Evolutionary conservation across 2,888 invertebrate genomes (phyloP).

Genomic region (Smittia sp.): DNA sequence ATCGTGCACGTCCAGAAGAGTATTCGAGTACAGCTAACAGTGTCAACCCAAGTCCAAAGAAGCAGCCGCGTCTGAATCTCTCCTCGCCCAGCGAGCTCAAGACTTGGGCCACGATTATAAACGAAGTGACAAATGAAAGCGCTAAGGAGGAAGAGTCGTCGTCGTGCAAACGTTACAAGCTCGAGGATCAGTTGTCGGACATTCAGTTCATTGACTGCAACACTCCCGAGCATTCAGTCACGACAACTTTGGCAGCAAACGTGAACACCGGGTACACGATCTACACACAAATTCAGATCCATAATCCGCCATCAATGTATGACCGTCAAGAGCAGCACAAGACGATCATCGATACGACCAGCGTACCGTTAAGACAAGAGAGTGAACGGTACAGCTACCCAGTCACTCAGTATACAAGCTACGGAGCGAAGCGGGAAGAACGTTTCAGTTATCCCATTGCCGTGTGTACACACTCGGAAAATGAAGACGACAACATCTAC

Average conservation of each 20-base stretch:
- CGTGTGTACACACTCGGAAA: neutral
- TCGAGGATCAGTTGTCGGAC: conserved; percentile 75
- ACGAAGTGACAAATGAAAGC: conserved; percentile 40
- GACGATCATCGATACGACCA: conserved; percentile 36
- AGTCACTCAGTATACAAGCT: conserved; percentile 51
- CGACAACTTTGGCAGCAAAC: conserved; percentile 42
- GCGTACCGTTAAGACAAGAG: conserved; percentile 30
- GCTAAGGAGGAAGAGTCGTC: conserved; percentile 51
- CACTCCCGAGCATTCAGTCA: conserved; percentile 62
- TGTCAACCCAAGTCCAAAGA: conserved; percentile 62
- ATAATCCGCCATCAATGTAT: conserved; percentile 49
- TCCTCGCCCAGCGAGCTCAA: conserved; percentile 48
- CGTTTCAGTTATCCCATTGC: conserved; percentile 52
- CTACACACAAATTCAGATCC: conserved; percentile 52
- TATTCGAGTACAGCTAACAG: conserved; percentile 57
- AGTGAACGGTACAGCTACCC: conserved; percentile 51
- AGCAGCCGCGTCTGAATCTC: conserved; percentile 58
- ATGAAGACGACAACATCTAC: neutral
- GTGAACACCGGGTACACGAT: conserved; percentile 46
- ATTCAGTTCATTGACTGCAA: conserved; percentile 80
- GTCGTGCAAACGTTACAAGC: conserved; percentile 64
- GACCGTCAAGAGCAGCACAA: conserved; percentile 41
- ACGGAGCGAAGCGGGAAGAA: conserved; percentile 48
- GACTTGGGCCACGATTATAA: conserved; percentile 36
- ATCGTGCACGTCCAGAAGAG: conserved; percentile 59